Evolutionary conservation across 92 coral and sea anemone species (phyloP).

Genomic region (Chrysogorgia sp.): DNA sequence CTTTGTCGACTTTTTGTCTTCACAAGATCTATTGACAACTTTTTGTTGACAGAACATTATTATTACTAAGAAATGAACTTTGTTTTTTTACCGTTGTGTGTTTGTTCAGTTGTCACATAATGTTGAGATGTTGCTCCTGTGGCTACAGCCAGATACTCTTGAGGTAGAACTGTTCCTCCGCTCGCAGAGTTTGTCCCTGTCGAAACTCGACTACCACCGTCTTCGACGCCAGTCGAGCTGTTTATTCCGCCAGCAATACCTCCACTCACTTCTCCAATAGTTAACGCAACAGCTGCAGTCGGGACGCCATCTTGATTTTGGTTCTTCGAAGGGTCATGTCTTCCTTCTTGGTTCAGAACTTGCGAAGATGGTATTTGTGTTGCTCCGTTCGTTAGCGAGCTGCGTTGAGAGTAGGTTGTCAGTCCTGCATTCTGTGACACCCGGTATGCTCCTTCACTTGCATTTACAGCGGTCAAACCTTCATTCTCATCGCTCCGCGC

Average conservation of each 20-base stretch:
- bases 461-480: constrained; percentile 19
- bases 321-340: constrained; percentile 18
- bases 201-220: constrained; percentile 4
- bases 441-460: constrained; percentile 7
- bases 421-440: constrained; percentile 30
- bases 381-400: constrained; percentile 35
- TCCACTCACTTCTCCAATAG: constrained; percentile 77
- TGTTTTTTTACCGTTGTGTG: background rate
- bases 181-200: constrained; percentile 6
- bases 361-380: constrained; percentile 13
- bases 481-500: constrained; percentile 11
- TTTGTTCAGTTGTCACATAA: constrained; percentile 20
- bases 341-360: constrained; percentile 14
- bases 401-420: constrained; percentile 5
- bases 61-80: background rate
- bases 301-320: constrained; percentile 64
- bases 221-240: constrained; percentile 43
- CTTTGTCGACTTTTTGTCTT: too few relatives aligned
- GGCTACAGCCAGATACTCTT: constrained; percentile 52
- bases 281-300: constrained; percentile 63
- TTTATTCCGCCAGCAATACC: constrained; percentile 58
- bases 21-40: background rate
- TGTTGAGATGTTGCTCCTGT: constrained; percentile 7
- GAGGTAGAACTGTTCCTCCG: constrained; percentile 68
- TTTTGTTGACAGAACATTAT: background rate